Evolutionary conservation across 2,797 vertebrate species (phyloP).

Genomic region (Furcifer pardalis): DNA sequence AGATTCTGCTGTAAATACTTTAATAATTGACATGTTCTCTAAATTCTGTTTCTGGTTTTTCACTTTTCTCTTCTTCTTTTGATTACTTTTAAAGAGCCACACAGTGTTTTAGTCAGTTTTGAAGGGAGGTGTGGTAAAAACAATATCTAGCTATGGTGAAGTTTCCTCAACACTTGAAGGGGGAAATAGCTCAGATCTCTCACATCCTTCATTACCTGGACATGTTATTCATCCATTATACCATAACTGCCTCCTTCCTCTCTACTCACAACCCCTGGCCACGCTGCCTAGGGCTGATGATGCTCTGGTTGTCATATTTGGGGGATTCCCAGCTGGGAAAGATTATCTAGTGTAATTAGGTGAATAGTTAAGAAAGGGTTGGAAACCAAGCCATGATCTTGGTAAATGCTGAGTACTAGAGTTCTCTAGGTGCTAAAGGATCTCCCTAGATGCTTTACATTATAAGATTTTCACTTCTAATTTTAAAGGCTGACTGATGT

Average conservation of each 20-base stretch:
- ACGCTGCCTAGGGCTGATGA: not conserved
- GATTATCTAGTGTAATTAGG: not conserved
- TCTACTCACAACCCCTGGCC: not conserved
- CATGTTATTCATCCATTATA: too few species aligned
- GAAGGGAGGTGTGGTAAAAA: not conserved
- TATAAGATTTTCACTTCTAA: too few species aligned
- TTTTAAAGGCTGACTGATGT: not conserved
- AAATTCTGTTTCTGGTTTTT: slow-evolving; percentile 47
- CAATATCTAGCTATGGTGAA: not conserved
- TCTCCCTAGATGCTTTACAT: too few species aligned
- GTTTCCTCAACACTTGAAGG: not conserved
- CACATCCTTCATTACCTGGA: not conserved
- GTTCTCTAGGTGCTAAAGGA: too few species aligned
- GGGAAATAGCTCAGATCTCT: not conserved
- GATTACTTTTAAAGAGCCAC: slow-evolving; percentile 44
- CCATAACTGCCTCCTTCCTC: not conserved
- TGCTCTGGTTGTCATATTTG: not conserved
- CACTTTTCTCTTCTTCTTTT: slow-evolving; percentile 47
- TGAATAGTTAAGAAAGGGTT: not conserved
- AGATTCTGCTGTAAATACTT: slow-evolving; percentile 58
- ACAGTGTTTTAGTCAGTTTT: not conserved
- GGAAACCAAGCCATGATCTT: too few species aligned
- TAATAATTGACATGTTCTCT: slow-evolving; percentile 59
- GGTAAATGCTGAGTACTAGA: too few species aligned
- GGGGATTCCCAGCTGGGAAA: not conserved